Base-by-base conservation (phyloP, 2,113 vertebrate species). In the Hucho hucho region DNA sequence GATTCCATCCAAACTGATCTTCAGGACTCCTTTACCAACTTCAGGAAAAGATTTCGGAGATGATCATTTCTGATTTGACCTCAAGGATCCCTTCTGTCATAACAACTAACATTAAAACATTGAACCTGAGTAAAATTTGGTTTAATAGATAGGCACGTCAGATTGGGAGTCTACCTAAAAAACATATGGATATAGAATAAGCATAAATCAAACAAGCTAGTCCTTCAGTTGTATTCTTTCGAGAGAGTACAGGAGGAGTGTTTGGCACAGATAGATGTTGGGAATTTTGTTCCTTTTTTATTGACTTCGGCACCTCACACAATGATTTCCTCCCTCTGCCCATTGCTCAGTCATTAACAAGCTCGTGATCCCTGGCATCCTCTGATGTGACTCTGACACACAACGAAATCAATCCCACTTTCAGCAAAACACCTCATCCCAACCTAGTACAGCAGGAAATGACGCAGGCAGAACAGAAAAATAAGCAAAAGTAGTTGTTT, bases 281-380 rank as follows among this genome's bases (percentile, higher is more conserved):
- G n/a, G 20, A 1, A 37, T 3, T 7, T 64, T 73, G 53, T 79
- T 76, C 75, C 61, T 79, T 78, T 59, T 22, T 24, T 22, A 9
- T 61, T 22, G 43, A 58, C 37, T 71, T 80, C 71, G 69, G 79
- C 69, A 74, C 67, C 70, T 81, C 69, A 80, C 69, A 49, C 83
- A 81, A 83, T 83, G 76, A 81, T 86, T 93, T 88, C 88, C 87
- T 89, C 86, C 75, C 82, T 29, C 1, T 80, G 75, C 84, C 47
- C 32, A 4, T 78, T 75, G 71, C 73, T 84, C 59, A 71, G 4
- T 83, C 74, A 80, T 82, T 74, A 80, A 69, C 64, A 37, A 46
- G 46, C 77, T 64, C 77, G 72, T 82, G 87, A 86, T 87, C 84
- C 78, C 77, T 71, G 61, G 24, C 80, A 78, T 89, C 82, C 89